phyloP scores from a whole-genome alignment of 2,797 vertebrate genomes.

The Percopsis omiscomaycus region DNA sequence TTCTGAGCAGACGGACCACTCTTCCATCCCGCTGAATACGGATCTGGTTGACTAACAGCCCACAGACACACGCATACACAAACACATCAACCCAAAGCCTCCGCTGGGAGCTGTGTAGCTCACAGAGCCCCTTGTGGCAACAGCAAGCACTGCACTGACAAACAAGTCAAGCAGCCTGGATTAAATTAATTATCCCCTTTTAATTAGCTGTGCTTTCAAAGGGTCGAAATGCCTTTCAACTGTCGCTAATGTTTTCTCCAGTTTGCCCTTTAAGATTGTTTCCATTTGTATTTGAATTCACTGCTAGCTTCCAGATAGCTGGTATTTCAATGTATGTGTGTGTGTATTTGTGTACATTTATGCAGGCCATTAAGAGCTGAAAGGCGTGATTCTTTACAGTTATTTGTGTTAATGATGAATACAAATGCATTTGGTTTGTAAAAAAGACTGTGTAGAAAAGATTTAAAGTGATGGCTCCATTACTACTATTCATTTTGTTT shows the following conservation, averaged over 20 bases:
- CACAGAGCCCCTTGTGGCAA: conserved; percentile 44
- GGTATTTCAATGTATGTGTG: conserved; percentile 2
- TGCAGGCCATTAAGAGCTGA: not conserved
- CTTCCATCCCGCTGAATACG: conserved; percentile 44
- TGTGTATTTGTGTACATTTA: conserved; percentile 8
- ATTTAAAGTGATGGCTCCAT: not conserved
- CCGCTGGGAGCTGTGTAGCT: conserved; percentile 3
- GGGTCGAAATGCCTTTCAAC: conserved; percentile 53
- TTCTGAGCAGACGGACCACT: conserved; percentile 40
- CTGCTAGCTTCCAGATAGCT: conserved; percentile 37
- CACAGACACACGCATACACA: not conserved
- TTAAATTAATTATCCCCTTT: conserved; percentile 53
- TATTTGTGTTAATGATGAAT: too few relatives aligned
- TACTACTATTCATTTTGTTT: not conserved
- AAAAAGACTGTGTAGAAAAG: conserved; percentile 21
- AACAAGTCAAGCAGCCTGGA: conserved; percentile 15
- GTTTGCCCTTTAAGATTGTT: conserved; percentile 49
- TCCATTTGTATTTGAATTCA: conserved; percentile 51
- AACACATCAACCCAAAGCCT: conserved; percentile 14
- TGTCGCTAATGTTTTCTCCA: conserved; percentile 48
- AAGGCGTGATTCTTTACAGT: too few relatives aligned
- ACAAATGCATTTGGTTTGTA: conserved; percentile 12
- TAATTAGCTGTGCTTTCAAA: conserved; percentile 55
- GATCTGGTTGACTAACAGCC: conserved; percentile 35
- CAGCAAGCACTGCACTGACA: conserved; percentile 16